phyloP scores from a whole-genome alignment of 2,113 vertebrate species.

The Dasyprocta punctata region DNA sequence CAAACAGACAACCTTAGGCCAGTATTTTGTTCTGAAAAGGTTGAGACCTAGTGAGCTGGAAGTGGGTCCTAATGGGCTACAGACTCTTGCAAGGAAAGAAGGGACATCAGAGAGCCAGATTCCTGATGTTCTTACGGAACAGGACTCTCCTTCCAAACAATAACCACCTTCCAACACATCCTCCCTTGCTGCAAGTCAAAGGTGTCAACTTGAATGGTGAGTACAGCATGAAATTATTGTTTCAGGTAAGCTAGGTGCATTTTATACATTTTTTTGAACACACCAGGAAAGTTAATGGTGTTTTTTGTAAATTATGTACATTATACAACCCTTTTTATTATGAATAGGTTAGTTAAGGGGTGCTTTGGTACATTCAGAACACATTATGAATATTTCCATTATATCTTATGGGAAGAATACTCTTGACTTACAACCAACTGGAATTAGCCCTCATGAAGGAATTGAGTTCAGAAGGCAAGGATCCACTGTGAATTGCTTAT shows the following conservation, averaged over 20 bases:
- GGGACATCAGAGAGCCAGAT: too few species aligned
- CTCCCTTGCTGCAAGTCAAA: neutral
- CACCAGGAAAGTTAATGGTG: neutral
- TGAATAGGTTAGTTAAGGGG: neutral
- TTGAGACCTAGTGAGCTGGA: neutral
- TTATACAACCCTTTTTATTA: neutral
- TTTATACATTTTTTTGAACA: neutral
- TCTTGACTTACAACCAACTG: neutral
- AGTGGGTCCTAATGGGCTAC: neutral
- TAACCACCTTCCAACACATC: neutral
- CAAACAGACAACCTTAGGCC: neutral
- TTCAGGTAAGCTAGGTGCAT: neutral
- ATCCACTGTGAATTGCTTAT: neutral
- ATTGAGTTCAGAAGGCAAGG: neutral
- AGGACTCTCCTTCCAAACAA: neutral
- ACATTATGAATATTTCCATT: neutral
- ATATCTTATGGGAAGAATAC: neutral
- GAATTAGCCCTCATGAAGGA: neutral
- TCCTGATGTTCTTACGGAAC: neutral
- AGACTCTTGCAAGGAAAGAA: neutral
- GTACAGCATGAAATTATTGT: neutral
- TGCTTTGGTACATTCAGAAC: neutral
- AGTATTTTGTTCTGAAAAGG: neutral
- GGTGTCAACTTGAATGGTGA: neutral
- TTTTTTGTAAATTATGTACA: neutral